phyloP scores from a whole-genome alignment of 2,797 vertebrate genomes.

The Chiloscyllium punctatum region DNA sequence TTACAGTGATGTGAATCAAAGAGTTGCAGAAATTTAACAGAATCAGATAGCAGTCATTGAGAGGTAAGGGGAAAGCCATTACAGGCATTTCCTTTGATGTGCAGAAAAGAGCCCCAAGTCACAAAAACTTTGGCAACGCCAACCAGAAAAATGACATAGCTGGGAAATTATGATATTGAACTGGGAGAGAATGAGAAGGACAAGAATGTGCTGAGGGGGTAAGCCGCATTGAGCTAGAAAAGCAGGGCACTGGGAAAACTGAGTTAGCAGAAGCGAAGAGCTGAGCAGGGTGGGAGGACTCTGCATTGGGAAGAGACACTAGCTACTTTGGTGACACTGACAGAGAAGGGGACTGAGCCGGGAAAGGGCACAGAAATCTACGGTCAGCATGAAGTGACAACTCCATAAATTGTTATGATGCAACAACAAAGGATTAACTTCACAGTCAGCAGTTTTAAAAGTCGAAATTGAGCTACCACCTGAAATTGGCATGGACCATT shows the following conservation, averaged over 20 bases:
- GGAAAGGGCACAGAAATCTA: not conserved
- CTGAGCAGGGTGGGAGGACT: not conserved
- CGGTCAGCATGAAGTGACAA: not conserved
- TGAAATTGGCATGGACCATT: not conserved
- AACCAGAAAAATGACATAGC: too few species aligned
- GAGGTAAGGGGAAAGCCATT: too few species aligned
- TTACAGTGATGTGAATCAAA: too few species aligned
- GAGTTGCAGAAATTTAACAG: too few species aligned
- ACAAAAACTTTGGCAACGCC: too few species aligned
- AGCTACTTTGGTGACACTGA: not conserved
- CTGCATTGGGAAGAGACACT: not conserved
- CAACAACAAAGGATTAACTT: not conserved
- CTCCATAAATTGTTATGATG: not conserved
- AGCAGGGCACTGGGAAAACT: too few species aligned
- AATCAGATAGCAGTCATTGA: too few species aligned
- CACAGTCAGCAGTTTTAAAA: not conserved
- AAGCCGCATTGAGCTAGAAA: too few species aligned
- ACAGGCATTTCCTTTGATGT: too few species aligned
- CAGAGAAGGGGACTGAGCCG: not conserved
- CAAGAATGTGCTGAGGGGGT: not conserved
- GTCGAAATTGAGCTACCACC: not conserved
- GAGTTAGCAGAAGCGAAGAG: not conserved
- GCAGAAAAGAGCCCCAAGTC: too few species aligned
- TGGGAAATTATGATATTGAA: not conserved
- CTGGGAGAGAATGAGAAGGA: not conserved